These are phyloP conservation scores for Shargacucullia verbasci DNA, from an alignment of 2,888 invertebrate genomes.

Conservation along the genomic window DNA sequence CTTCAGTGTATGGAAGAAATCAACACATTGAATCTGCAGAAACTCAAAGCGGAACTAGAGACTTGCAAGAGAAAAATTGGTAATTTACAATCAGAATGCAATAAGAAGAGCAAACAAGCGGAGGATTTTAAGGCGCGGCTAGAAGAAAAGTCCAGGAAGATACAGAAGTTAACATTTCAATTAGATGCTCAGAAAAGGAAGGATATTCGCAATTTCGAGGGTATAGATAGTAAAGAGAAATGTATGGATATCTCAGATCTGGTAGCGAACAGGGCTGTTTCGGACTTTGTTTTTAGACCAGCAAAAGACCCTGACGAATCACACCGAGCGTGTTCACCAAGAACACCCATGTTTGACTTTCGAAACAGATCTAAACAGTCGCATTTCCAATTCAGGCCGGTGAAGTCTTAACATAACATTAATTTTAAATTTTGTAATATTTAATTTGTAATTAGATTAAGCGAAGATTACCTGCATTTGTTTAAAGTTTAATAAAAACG, in stretches of 20 bases:
- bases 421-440: neutral
- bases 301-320: conserved; percentile 74
- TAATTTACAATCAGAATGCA: conserved; percentile 80
- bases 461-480: conserved; percentile 92
- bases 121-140: conserved; percentile 81
- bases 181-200: conserved; percentile 81
- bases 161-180: conserved; percentile 84
- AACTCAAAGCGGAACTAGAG: conserved; percentile 84
- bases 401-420: conserved; percentile 65
- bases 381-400: conserved; percentile 78
- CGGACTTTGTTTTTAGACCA: conserved; percentile 81
- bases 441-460: conserved; percentile 38
- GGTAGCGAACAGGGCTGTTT: conserved; percentile 74
- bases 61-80: conserved; percentile 82
- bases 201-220: conserved; percentile 73
- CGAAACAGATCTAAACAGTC: conserved; percentile 68
- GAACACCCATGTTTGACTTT: conserved; percentile 83
- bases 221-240: conserved; percentile 72
- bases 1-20: conserved; percentile 84
- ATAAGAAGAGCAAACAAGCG: conserved; percentile 81
- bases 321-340: conserved; percentile 75
- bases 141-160: conserved; percentile 82
- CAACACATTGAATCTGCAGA: conserved; percentile 80
- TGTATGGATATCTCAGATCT: conserved; percentile 83
- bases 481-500: conserved; percentile 98